Percentiles rank a stretch among this genome's conserved stretches.
These are phyloP conservation scores for Myotis findleyi DNA, from an alignment of 2,797 vertebrate genomes.

Conservation along the genomic window DNA sequence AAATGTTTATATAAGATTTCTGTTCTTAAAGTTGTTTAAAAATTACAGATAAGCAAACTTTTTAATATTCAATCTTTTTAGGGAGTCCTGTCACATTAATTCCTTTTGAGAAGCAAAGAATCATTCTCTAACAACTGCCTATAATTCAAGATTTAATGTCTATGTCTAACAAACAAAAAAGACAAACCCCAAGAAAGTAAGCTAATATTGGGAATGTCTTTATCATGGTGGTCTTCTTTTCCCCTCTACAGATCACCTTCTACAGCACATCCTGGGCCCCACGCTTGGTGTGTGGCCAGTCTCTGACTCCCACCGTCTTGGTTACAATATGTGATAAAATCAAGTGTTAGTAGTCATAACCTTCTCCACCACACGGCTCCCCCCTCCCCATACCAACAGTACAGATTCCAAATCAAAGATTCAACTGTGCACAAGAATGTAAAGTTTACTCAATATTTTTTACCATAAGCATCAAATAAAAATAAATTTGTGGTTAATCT, in stretches of 20 bases:
- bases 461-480: conserved; percentile 58
- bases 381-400: background rate
- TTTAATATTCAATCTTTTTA: conserved; percentile 33
- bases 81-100: background rate
- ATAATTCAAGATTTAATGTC: background rate
- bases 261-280: background rate
- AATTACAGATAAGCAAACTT: conserved; percentile 28
- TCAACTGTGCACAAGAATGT: background rate
- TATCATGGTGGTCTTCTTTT: background rate
- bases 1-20: background rate
- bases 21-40: conserved; percentile 40
- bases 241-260: background rate
- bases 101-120: conserved; percentile 25
- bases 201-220: background rate
- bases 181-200: conserved; percentile 24
- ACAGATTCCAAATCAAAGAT: background rate
- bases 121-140: conserved; percentile 25
- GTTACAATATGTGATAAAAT: accelerated
- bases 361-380: background rate
- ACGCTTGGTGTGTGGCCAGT: background rate
- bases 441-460: background rate
- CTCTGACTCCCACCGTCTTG: background rate
- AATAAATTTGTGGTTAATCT: conserved; percentile 41
- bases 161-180: background rate
- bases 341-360: background rate